Base-by-base conservation (phyloP, 2,888 invertebrate genomes). In the Drosophila nr. fundita region DNA sequence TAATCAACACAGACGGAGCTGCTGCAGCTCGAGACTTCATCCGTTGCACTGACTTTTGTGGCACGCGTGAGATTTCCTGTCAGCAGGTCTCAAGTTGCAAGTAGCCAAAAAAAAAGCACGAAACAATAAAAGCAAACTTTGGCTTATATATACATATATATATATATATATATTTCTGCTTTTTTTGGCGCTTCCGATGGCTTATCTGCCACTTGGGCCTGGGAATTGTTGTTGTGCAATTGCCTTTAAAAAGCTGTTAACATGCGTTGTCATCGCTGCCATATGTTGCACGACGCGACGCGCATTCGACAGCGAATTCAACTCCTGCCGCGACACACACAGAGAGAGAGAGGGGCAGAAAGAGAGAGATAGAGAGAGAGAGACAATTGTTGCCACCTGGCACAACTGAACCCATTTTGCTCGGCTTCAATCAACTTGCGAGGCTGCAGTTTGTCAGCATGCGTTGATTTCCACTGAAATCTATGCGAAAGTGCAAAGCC, bases 401-500 rank as follows among this genome's bases (percentile, higher is more conserved):
- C 87, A 79, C 75, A 83, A 83, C 68, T 83, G 84, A 79, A 79
- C 87, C 82, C 79, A 80, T 89, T 90, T 89, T 76, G 70, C 70
- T 83, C 54, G 57, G 68, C 73, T 87, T 84, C 75, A 75, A 75
- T 76, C 83, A 81, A 78, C 72, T 65, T 69, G 78, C 55, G 68
- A 68, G 66, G 69, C 73, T 85, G 77, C 76, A 79, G 78, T 73
- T 83, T 89, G 84, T 68, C 86, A 78, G 76, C 84, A 90, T 78
- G 78, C 88, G 80, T 77, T 89, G 73, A 80, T 88, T 90, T 90
- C 75, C 78, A 74, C 76, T 75, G 81, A 88, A 90, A 90, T 83
- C 82, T 77, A 83, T 76, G 80, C 80, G 87, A 90, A 85, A 87
- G 82, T 86, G 87, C 85, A 92, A 91, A 89, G 90, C 87, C 88